phyloP scores from a whole-genome alignment of 2,888 invertebrate genomes.

The Cyrtodaria siliqua region DNA sequence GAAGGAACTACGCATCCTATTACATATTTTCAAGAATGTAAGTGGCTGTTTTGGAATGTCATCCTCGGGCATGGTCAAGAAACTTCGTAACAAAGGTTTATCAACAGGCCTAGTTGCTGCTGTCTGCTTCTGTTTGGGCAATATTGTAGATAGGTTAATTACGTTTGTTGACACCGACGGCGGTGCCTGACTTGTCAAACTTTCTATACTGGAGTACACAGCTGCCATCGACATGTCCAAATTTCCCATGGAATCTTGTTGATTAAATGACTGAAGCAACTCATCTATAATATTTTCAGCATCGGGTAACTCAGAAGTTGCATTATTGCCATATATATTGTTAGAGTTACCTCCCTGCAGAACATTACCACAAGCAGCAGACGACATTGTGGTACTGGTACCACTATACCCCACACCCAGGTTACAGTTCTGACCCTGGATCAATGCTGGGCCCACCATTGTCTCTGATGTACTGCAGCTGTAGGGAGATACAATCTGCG shows the following conservation, averaged over 20 bases:
- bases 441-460: background rate
- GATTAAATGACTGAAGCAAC: conserved; percentile 35
- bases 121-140: background rate
- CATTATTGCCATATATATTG: background rate
- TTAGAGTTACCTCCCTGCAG: conserved; percentile 6
- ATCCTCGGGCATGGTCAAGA: conserved; percentile 57
- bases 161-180: conserved; percentile 29
- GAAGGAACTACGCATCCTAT: too few relatives aligned
- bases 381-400: background rate
- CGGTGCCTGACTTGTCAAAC: conserved; percentile 30
- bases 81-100: conserved; percentile 50
- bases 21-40: conserved; percentile 2
- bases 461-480: too few relatives aligned
- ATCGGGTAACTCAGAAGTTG: conserved; percentile 16
- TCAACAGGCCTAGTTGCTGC: conserved; percentile 5
- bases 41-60: conserved; percentile 51
- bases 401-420: conserved; percentile 28
- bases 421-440: conserved; percentile 39
- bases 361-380: background rate
- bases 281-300: conserved; percentile 46
- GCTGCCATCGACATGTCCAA: conserved; percentile 37
- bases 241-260: conserved; percentile 18
- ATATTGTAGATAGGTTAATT: background rate
- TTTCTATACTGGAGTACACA: conserved; percentile 52
- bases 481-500: conserved; percentile 42